Base-by-base conservation (phyloP, 2,113 vertebrate species). In the Anolis sagrei region DNA sequence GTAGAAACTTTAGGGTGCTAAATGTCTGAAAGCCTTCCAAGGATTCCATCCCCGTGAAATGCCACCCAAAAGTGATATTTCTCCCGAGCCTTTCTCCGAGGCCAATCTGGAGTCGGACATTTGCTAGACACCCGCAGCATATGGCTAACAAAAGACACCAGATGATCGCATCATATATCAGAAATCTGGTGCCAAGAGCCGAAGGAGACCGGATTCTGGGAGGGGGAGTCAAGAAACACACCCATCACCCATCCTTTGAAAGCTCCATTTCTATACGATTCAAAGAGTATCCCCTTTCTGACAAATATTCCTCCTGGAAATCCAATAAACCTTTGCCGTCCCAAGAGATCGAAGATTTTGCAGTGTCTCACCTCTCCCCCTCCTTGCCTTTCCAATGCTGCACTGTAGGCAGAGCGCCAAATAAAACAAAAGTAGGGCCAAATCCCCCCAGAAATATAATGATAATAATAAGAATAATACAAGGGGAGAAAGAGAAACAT, bases 401-500 rank as follows among this genome's bases (percentile, higher is more conserved):
- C 75, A 76, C 14, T 73, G 0, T 1, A 9, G 36, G 27, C 10
- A 39, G 68, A 73, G 1, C 32, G 58, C 73, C 70, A 29, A n/a
- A 32, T 44, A 5, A 44, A 44, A 44, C n/a, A 34, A 54, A 81
- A 81, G n/a, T 54, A 25, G 8, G 36, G 36, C 54, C 70, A 13
- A n/a, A 74, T 23, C 2, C 23, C 3, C 29, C 36, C 27, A 18
- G 19, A 62, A 62, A 89, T 89, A 85, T 81, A 86, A 76, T 72
- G 1, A 88, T 5, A 32, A 54, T 44, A 90, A 66, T 5, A 84
- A 29, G 85, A 88, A 58, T 44, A 44, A 89, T 13, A 29, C n/a
- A 29, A 89, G 64, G 8, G 84, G 88, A 89, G 61, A 68, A 2
- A n/a, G 27, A 72, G 93, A 90, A 95, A 61, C 21, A 88, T 88